Conservation (phyloP, 2,113 vertebrate genomes). For the Marmota monax region DNA sequence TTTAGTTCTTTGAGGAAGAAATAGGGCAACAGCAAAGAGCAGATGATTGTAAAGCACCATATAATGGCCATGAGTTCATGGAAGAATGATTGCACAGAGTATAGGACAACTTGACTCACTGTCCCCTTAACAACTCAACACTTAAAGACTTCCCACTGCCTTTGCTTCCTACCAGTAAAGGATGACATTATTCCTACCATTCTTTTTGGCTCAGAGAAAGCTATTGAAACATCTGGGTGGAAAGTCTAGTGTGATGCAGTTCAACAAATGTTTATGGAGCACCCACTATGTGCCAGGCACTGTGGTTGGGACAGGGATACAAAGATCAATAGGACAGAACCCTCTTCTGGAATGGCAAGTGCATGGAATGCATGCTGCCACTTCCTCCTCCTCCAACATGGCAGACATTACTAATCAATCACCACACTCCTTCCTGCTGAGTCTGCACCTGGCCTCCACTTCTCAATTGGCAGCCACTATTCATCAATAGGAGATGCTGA, state of each 20-base stretch:
- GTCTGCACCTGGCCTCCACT: neutral
- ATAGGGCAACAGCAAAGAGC: neutral
- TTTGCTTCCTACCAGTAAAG: neutral
- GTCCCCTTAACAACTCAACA: neutral
- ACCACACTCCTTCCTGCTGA: neutral
- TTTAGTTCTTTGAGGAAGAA: neutral
- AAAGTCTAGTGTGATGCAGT: slow-evolving; percentile 29
- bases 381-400: neutral
- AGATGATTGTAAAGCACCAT: neutral
- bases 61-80: no score
- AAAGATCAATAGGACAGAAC: slow-evolving; percentile 44
- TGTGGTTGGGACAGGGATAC: slow-evolving; percentile 45
- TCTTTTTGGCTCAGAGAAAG: neutral
- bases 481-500: neutral
- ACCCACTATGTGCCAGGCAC: neutral
- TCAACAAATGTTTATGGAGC: slow-evolving; percentile 51
- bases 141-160: neutral
- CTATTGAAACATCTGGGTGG: neutral
- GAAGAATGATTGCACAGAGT: neutral
- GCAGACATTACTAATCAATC: slow-evolving; percentile 67
- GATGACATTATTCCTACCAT: neutral
- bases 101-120: neutral
- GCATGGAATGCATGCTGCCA: neutral
- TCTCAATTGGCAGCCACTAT: neutral
- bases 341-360: slow-evolving; percentile 24